These are phyloP conservation scores for Sabellastarte sp. DNA, from an alignment of 2,888 invertebrate genomes.

Conservation along the genomic window DNA sequence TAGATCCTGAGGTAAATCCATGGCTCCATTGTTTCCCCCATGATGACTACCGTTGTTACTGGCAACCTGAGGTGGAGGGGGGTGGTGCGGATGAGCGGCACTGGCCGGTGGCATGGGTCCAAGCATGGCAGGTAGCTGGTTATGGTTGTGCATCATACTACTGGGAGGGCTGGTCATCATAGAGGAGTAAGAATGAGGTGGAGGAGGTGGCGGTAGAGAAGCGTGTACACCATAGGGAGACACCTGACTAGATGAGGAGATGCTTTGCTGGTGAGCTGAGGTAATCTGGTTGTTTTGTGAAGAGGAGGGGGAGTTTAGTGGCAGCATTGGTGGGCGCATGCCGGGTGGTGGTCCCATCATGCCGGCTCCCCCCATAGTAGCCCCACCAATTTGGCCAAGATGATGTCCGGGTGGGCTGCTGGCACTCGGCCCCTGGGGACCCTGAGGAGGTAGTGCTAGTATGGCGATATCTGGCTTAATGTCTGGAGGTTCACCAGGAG, in stretches of 20 bases:
- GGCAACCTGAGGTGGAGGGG: neutral
- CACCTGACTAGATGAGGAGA: neutral
- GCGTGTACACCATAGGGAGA: no score
- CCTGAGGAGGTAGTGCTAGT: conserved; percentile 20
- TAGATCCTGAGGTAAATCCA: neutral
- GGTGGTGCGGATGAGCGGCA: neutral
- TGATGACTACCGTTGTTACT: neutral
- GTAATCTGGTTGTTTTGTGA: conserved; percentile 5
- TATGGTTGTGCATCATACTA: neutral
- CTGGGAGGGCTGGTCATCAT: neutral
- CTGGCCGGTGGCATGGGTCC: neutral
- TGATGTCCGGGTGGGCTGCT: neutral
- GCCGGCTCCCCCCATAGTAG: neutral
- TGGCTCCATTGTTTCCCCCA: neutral
- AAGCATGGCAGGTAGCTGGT: neutral
- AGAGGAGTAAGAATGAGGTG: neutral
- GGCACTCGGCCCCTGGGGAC: neutral
- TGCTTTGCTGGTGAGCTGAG: neutral
- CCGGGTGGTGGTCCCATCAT: neutral
- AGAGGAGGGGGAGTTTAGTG: neutral
- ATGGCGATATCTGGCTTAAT: conserved; percentile 45
- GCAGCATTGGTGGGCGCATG: neutral
- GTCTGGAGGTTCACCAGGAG: conserved; percentile 20
- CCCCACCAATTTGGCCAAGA: neutral
- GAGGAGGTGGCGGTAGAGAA: no score